Base-by-base conservation (phyloP, 2,797 vertebrate genomes). In the Pangasius mekongensis region DNA sequence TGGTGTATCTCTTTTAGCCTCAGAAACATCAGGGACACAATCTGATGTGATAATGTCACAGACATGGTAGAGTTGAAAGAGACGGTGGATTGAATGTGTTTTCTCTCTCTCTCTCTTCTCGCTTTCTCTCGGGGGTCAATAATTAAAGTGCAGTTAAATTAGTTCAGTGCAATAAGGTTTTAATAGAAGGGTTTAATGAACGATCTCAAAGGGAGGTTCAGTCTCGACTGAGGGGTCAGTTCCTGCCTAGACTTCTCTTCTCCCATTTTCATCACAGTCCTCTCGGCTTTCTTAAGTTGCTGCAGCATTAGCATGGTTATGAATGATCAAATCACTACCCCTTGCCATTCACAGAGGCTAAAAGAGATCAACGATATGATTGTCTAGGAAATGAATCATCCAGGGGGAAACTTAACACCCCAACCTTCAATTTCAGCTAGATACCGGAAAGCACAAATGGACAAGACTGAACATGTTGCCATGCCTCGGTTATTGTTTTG, bases 401-500 rank as follows among this genome's bases (percentile, higher is more conserved):
- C 16, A 56, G n/a, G 18, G 78, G 80, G 87, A 89, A 73, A 90
- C 85, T 81, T 87, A 83, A 90, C 90, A 92, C 91, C 88, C 82
- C 58, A 58, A 83, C 87, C 88, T 87, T 87, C 84, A 84, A 84
- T 88, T 86, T 91, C 66, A 85, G 82, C 89, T 67, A 85, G 74
- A 82, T 88, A 81, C 56, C 47, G 60, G 74, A 81, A 87, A 87
- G 69, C 73, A 73, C 74, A 47, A 80, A 47, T 66, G 64, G 84
- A 88, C 91, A 91, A 88, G 91, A 89, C 83, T 74, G 39, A 83
- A 88, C 91, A 88, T 83, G 89, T 87, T 60, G 71, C 78, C 67
- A n/a, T 74, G 78, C n/a, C 82, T 69, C 85, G 67, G 30, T 60
- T 36, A 76, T 89, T 89, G 89, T 91, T 90, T 90, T 80, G 36